Conservation (phyloP, 2,797 vertebrate species). For the Gymnopithys bicolor region DNA sequence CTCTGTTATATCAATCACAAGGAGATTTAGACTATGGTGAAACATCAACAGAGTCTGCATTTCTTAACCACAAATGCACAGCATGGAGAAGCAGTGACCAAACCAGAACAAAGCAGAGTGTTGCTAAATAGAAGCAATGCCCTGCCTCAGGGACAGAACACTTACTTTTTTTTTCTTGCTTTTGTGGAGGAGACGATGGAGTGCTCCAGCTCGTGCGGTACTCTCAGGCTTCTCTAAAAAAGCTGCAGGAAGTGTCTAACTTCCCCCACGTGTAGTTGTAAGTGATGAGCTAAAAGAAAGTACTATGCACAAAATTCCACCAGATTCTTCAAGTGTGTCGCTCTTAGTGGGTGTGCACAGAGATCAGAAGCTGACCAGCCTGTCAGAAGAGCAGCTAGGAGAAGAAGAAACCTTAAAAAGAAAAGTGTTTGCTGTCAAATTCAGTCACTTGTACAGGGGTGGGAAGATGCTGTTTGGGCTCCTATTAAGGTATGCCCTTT, state of each 20-base stretch:
- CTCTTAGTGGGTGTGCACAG: rapidly evolving
- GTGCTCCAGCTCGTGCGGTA: background rate
- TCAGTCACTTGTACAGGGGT: background rate
- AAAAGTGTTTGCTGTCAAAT: background rate
- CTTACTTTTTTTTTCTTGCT: background rate
- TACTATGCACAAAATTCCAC: background rate
- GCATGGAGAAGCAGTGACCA: background rate
- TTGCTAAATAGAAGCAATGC: background rate
- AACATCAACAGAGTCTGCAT: background rate
- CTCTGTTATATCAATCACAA: background rate
- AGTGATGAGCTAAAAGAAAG: background rate
- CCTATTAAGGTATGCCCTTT: background rate
- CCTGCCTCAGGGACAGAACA: background rate
- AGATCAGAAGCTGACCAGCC: background rate
- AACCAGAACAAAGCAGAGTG: background rate
- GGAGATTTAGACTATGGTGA: background rate
- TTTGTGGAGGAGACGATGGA: background rate
- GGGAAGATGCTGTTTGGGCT: background rate
- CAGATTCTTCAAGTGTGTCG: background rate
- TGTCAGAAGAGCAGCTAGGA: background rate
- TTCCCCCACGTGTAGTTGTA: background rate
- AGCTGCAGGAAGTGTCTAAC: background rate
- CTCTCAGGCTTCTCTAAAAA: background rate
- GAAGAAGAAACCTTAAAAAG: background rate
- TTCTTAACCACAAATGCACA: background rate